phyloP scores from a whole-genome alignment of 2,113 vertebrate species.

The Gasterosteus aculeatus region DNA sequence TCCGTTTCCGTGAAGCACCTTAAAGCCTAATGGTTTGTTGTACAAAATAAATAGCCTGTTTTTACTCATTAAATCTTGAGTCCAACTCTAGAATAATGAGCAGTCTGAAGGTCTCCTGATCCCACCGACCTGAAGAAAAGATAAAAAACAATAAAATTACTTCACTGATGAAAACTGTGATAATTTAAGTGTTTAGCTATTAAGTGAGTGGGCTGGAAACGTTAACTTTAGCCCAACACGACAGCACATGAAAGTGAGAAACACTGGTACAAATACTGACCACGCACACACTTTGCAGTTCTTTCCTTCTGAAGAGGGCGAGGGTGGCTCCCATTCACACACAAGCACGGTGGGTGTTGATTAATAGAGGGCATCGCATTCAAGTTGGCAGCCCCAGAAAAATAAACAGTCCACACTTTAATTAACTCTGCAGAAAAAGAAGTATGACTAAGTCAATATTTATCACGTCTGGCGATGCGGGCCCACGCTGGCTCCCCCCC shows the following conservation, averaged over 20 bases:
- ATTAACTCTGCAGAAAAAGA: conserved; percentile 75
- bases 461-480: conserved; percentile 67
- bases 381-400: conserved; percentile 69
- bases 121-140: not conserved
- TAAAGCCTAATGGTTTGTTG: not conserved
- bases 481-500: conserved; percentile 57
- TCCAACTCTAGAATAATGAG: conserved; percentile 3
- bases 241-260: not conserved
- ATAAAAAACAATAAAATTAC: not conserved
- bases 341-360: conserved; percentile 62
- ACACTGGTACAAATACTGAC: not conserved
- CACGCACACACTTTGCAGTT: conserved; percentile 10
- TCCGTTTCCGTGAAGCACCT: not conserved
- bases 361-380: conserved; percentile 71
- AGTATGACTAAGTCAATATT: conserved; percentile 77
- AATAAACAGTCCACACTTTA: conserved; percentile 74
- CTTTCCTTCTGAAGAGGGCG: conserved; percentile 38
- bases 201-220: not conserved
- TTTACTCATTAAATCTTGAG: not conserved
- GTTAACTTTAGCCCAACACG: not conserved
- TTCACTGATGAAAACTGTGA: too few species aligned
- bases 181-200: not conserved
- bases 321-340: conserved; percentile 26
- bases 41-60: not conserved
- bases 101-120: not conserved